These are phyloP conservation scores for Diorhabda carinulata DNA, from an alignment of 1,140 invertebrate species.

Conservation along the genomic window DNA sequence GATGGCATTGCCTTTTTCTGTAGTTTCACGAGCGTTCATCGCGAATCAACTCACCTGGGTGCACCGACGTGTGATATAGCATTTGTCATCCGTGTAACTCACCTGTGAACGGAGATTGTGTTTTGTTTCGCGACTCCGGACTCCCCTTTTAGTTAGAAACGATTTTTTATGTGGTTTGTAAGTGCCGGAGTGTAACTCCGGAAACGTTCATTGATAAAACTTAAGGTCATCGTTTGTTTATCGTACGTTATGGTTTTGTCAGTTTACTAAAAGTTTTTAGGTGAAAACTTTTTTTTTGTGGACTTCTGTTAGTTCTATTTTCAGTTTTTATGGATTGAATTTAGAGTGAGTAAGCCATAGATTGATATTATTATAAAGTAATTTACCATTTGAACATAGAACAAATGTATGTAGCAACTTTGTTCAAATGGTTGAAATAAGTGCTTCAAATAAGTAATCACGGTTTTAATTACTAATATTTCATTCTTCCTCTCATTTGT, in stretches of 20 bases:
- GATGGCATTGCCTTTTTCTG: conserved; percentile 15
- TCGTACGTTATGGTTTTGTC: background rate
- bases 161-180: conserved; percentile 4
- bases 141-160: background rate
- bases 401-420: too few species aligned
- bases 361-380: too few species aligned
- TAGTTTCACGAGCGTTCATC: conserved; percentile 12
- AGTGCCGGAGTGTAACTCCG: conserved; percentile 8
- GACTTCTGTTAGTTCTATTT: conserved; percentile 1
- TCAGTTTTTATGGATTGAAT: conserved; percentile 9
- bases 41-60: conserved; percentile 12
- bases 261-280: conserved; percentile 1
- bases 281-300: conserved; percentile 8
- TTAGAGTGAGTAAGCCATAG: background rate
- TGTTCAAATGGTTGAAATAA: too few species aligned
- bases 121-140: conserved; percentile 1
- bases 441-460: too few species aligned
- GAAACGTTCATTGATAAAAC: conserved; percentile 10
- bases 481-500: too few species aligned
- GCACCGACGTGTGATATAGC: background rate
- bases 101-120: background rate
- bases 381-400: too few species aligned
- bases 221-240: conserved; percentile 2
- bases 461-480: too few species aligned
- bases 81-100: background rate